Percentiles rank a stretch among this genome's conserved stretches.
phyloP scores from a whole-genome alignment of 2,888 invertebrate genomes.

The Rotaria sp. region DNA sequence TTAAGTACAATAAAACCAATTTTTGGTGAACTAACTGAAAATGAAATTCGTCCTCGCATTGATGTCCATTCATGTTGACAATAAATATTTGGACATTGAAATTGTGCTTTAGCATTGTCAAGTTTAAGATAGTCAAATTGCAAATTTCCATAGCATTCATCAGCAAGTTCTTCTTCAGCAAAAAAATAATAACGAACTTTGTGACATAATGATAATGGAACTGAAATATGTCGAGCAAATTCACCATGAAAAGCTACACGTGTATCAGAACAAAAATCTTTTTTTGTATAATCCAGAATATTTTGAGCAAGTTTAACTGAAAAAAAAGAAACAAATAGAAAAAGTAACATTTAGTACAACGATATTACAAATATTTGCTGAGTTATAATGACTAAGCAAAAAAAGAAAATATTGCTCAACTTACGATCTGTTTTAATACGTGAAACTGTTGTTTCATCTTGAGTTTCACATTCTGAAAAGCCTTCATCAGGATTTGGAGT shows the following conservation, averaged over 20 bases:
- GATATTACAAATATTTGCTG: not conserved
- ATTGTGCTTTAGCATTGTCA: slow-evolving; percentile 10
- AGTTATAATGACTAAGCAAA: not conserved
- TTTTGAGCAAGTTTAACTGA: too few relatives aligned
- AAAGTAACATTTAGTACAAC: not conserved
- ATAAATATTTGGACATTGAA: not conserved
- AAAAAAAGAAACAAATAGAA: not conserved
- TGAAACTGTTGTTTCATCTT: not conserved
- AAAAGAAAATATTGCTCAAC: not conserved
- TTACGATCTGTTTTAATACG: not conserved
- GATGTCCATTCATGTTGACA: not conserved
- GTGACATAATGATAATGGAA: not conserved
- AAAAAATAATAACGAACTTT: not conserved
- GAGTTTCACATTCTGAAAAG: not conserved
- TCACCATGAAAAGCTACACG: not conserved
- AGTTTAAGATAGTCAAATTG: not conserved
- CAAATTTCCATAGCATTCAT: too few relatives aligned
- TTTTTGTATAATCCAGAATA: not conserved
- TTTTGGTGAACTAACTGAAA: not conserved
- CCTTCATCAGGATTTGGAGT: not conserved
- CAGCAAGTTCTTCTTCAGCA: not conserved
- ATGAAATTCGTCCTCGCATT: not conserved
- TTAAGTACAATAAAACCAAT: not conserved
- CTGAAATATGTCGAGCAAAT: not conserved
- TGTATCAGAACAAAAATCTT: not conserved